Base-by-base conservation (phyloP, 2,888 invertebrate genomes). In the Trachelus iudaicus region DNA sequence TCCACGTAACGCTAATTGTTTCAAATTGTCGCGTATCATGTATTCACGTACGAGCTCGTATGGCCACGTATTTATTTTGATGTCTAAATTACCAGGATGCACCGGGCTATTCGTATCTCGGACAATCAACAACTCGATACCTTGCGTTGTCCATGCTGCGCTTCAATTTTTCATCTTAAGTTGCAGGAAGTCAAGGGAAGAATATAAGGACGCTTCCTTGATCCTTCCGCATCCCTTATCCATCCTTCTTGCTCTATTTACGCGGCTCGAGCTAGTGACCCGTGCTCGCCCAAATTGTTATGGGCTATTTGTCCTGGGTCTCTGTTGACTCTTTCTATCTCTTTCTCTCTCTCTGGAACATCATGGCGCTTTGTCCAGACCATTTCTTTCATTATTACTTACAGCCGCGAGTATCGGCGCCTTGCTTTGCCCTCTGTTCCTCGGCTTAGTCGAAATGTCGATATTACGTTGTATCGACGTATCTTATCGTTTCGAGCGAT, bases 1-100 rank as follows among this genome's bases (percentile, higher is more conserved):
- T 85, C 83, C 81, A 80, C 81, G 84, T 83, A 83, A 83, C 84
- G 86, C 81, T 84, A 86, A 87, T 88, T 85, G 85, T 85, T 83
- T 82, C 77, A 86, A 87, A 87, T 87, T 86, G 85, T 84, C 80
- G 75, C 81, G 81, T 82, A 75, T 69, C 73, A 69, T 68, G 75
- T 68, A 78, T 73, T 33, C 34, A 31, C 37, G 4, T n/a, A 76
- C 15, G 69, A 69, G 69, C n/a, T 35, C 12, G 13, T n/a, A 34
- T 13, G 34, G 40, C 40, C 75, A 11, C 56, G 35, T 75, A n/a
- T 75, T 40, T 40, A 40, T 40, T 40, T 40, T 40, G 13, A 40
- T 40, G 37, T 40, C 37, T 40, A 40, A 40, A 15, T 15, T 4
- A 40, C 37, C 15, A 40, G 13, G 15, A 40, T 15, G 15, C 37